phyloP scores from a whole-genome alignment of 2,888 invertebrate genomes.

The Tetheella fluctuosa region DNA sequence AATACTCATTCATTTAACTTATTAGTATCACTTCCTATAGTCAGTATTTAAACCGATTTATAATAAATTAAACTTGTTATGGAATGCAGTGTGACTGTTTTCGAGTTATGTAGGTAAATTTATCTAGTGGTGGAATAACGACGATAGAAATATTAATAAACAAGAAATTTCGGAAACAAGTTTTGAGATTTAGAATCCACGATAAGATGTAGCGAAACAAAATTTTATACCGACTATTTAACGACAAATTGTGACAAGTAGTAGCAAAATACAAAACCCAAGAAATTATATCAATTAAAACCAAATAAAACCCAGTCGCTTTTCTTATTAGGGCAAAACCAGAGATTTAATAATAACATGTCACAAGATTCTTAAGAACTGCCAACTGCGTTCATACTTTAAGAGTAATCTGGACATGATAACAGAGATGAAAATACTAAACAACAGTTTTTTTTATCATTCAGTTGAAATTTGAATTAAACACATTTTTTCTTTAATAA shows the following conservation, averaged over 20 bases:
- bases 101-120: background rate
- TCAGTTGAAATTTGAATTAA: too few species aligned
- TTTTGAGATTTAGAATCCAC: constrained; percentile 1
- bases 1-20: too few species aligned
- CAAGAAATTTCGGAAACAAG: background rate
- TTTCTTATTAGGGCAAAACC: constrained; percentile 22
- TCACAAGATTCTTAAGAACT: constrained; percentile 21
- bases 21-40: too few species aligned
- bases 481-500: too few species aligned
- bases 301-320: constrained; percentile 24
- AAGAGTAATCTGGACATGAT: constrained; percentile 1
- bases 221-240: background rate
- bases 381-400: constrained; percentile 16
- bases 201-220: background rate
- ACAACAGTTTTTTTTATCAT: too few species aligned
- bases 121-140: background rate
- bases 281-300: constrained; percentile 24
- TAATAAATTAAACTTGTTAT: background rate
- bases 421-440: constrained; percentile 22
- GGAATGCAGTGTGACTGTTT: constrained; percentile 3
- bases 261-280: constrained; percentile 2
- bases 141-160: background rate
- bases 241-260: background rate
- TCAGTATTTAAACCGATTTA: too few species aligned
- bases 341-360: constrained; percentile 27